Conservation (phyloP, 2,888 invertebrate species). For the Drosophila gaucha region DNA sequence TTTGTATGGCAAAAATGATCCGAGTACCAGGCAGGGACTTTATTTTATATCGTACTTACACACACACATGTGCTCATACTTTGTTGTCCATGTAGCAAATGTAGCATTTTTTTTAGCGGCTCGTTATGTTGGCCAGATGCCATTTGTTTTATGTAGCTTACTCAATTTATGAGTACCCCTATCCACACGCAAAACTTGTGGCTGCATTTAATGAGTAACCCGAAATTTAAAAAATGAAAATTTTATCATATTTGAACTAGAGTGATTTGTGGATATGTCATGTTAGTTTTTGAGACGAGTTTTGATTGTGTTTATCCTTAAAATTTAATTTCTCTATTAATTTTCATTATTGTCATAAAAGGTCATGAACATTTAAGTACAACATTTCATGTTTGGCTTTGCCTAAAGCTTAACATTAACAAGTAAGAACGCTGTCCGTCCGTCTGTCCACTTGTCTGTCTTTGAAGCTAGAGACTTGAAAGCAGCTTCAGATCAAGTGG, state of each 20-base stretch:
- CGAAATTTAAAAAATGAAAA: conserved; percentile 15
- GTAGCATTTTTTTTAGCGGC: conserved; percentile 57
- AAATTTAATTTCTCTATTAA: background rate
- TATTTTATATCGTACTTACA: conserved; percentile 43
- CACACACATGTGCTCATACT: background rate
- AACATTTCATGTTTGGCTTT: no score
- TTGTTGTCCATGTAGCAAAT: conserved; percentile 13
- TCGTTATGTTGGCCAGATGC: conserved; percentile 65
- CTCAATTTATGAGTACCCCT: conserved; percentile 67
- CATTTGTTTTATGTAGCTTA: conserved; percentile 71
- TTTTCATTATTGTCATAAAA: no score
- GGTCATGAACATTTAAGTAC: no score
- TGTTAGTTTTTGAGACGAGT: no score
- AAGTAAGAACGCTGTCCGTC: no score
- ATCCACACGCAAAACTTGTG: conserved; percentile 2
- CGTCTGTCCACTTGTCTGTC: no score
- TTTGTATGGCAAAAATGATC: conserved; percentile 57
- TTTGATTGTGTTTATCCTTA: background rate
- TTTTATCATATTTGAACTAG: background rate
- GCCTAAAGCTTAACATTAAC: no score
- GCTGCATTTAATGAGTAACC: conserved; percentile 19
- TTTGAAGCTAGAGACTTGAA: no score
- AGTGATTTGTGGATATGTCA: background rate
- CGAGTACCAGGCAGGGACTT: conserved; percentile 38
- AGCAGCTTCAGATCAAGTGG: no score